Conservation (phyloP, 1,140 invertebrate species). For the Pseudomyrmex sp. region DNA sequence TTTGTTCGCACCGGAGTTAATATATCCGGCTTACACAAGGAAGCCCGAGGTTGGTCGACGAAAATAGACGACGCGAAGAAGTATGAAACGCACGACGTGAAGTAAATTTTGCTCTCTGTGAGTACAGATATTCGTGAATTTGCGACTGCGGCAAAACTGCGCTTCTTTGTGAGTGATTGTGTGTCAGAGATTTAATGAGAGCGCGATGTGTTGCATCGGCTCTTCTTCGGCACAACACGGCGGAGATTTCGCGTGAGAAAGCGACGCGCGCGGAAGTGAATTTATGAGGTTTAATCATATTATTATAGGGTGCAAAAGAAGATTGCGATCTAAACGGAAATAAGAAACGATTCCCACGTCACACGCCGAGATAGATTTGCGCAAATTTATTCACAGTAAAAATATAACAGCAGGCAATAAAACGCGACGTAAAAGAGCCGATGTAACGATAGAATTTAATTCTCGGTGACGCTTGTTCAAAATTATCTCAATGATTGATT, state of each 20-base stretch:
- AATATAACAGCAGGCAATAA: too few relatives aligned
- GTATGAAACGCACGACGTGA: not conserved
- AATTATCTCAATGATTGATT: too few relatives aligned
- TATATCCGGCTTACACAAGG: not conserved
- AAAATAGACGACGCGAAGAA: constrained; percentile 19
- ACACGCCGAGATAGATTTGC: too few relatives aligned
- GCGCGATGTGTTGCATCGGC: not conserved
- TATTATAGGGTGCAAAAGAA: too few relatives aligned
- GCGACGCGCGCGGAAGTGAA: not conserved
- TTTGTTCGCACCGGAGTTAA: not conserved
- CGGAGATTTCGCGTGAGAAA: constrained; percentile 28
- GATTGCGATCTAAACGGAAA: too few relatives aligned
- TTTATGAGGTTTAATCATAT: not conserved
- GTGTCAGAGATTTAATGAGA: constrained; percentile 20
- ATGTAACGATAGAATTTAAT: too few relatives aligned
- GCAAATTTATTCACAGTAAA: too few relatives aligned
- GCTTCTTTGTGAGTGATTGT: not conserved
- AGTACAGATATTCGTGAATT: not conserved
- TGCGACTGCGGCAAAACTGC: too few relatives aligned
- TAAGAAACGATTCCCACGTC: too few relatives aligned
- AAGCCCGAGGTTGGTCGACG: not conserved
- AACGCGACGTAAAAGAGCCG: too few relatives aligned
- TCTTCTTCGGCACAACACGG: not conserved
- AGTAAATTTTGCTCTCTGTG: not conserved
- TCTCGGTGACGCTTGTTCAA: too few relatives aligned